phyloP scores from a whole-genome alignment of 1,140 invertebrate genomes.

The Euglossa dilemma region DNA sequence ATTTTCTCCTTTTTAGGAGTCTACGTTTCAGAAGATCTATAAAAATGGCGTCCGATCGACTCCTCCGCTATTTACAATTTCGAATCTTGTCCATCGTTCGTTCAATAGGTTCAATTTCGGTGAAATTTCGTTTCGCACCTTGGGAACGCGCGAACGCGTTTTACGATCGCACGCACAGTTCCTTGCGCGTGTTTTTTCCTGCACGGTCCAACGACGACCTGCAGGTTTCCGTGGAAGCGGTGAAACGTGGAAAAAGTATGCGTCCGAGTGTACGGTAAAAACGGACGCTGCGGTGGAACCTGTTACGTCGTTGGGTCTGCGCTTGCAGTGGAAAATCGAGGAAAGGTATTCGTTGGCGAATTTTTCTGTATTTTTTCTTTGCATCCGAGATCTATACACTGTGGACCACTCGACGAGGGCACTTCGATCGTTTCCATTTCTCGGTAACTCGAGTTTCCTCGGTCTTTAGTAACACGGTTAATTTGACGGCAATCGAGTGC shows the following conservation, averaged over 20 bases:
- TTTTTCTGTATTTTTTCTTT: too few relatives aligned
- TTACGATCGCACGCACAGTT: background rate
- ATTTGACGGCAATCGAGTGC: too few relatives aligned
- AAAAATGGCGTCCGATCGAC: too few relatives aligned
- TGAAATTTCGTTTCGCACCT: conserved; percentile 18
- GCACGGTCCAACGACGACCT: background rate
- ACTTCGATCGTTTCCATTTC: too few relatives aligned
- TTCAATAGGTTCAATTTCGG: background rate
- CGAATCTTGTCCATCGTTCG: background rate
- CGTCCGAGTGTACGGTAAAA: background rate
- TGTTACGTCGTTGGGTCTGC: background rate
- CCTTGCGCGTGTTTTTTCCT: background rate
- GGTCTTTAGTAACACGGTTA: too few relatives aligned
- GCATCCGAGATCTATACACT: too few relatives aligned
- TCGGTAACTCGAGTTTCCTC: too few relatives aligned
- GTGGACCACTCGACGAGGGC: too few relatives aligned
- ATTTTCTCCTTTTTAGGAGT: too few relatives aligned
- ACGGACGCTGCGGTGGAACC: background rate
- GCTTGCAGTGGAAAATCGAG: too few relatives aligned
- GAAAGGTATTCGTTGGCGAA: too few relatives aligned
- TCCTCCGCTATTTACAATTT: background rate
- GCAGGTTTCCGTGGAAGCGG: background rate
- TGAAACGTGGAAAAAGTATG: background rate
- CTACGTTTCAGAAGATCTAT: too few relatives aligned
- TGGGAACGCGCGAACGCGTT: background rate